phyloP scores from a whole-genome alignment of 2,797 vertebrate species.

The Notamacropus eugenii region DNA sequence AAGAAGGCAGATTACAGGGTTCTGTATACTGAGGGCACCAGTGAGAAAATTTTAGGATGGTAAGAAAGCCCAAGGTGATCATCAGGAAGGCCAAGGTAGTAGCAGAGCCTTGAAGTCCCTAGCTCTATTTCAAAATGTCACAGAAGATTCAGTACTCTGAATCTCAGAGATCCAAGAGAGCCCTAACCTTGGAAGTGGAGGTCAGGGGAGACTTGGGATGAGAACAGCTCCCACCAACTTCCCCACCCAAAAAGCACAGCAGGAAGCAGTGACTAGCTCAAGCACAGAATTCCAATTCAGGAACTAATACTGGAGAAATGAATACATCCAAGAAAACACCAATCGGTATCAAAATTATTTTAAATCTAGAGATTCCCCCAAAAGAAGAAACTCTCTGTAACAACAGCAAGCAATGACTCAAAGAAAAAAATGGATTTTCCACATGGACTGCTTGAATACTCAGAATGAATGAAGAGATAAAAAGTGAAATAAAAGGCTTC shows the following conservation, averaged over 20 bases:
- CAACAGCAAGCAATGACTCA: not conserved
- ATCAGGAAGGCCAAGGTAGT: not conserved
- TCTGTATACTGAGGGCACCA: not conserved
- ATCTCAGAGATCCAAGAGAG: not conserved
- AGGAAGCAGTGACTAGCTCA: not conserved
- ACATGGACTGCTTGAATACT: not conserved
- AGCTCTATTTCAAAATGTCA: not conserved
- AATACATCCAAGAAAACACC: not conserved
- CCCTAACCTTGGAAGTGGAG: accelerated
- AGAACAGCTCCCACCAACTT: not conserved
- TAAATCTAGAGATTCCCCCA: not conserved
- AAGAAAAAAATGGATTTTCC: not conserved
- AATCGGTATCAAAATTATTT: not conserved
- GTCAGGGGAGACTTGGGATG: not conserved
- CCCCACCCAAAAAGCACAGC: not conserved
- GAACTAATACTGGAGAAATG: not conserved
- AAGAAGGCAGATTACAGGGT: not conserved
- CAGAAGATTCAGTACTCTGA: not conserved
- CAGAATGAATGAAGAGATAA: not conserved
- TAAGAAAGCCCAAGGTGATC: not conserved
- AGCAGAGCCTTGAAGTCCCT: not conserved
- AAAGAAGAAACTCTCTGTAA: not conserved
- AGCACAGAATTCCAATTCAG: not conserved
- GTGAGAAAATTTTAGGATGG: not conserved
- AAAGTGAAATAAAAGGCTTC: not conserved